phyloP scores from a whole-genome alignment of 2,888 invertebrate genomes.

The Julus scanicus region DNA sequence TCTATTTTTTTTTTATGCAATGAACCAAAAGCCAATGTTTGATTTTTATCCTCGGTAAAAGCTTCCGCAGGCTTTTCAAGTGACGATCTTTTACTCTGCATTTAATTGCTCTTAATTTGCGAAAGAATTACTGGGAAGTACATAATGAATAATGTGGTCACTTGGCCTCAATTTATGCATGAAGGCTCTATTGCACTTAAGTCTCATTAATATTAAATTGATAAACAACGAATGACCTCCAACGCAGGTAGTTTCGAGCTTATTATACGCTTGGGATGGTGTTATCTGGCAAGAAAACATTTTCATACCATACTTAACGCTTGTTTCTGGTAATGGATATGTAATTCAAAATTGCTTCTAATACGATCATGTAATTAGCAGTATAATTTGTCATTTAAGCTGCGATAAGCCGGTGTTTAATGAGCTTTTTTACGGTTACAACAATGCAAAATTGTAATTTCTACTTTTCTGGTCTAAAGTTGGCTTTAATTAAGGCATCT shows the following conservation, averaged over 20 bases:
- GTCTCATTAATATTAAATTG: slow-evolving; percentile 43
- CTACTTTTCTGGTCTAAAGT: no score
- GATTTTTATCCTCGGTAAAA: neutral
- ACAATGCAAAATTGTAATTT: neutral
- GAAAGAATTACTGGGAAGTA: slow-evolving; percentile 9
- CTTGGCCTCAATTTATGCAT: neutral
- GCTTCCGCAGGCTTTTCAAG: neutral
- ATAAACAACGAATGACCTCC: slow-evolving; percentile 22
- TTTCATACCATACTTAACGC: neutral
- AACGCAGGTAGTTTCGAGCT: slow-evolving; percentile 6
- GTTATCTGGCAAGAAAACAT: slow-evolving; percentile 34
- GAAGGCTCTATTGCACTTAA: slow-evolving; percentile 39
- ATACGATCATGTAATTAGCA: neutral
- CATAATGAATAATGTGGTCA: slow-evolving; percentile 31
- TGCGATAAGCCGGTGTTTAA: neutral
- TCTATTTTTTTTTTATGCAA: neutral
- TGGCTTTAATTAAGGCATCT: neutral
- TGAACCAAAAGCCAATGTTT: neutral
- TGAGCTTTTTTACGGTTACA: neutral
- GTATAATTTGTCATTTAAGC: neutral
- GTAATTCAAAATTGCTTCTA: neutral
- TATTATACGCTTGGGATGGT: neutral
- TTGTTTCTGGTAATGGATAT: neutral
- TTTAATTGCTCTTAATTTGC: slow-evolving; percentile 25
- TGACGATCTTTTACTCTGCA: neutral